Evolutionary conservation across 2,113 vertebrate species (phyloP), one percentile per base, ranked within the genome.

Genomic region (Scortum barcoo): DNA sequence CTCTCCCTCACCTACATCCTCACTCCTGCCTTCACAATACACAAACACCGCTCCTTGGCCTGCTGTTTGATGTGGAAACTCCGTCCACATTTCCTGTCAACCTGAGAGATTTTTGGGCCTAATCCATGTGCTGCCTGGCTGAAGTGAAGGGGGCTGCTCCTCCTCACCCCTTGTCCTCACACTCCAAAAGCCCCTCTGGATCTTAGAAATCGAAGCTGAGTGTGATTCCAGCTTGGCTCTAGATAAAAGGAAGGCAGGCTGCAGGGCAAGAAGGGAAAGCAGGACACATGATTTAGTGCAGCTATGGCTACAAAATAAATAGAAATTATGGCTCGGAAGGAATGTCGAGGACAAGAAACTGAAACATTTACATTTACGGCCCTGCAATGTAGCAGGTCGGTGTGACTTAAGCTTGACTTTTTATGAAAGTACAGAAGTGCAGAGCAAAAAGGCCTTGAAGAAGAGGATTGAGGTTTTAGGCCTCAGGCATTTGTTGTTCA

Each of bases 51-150:
- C 62, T 81, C 75, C 77, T 81, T 78, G 51, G 71, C 50, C 71
- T 22, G 33, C 88, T 84, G 83, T 95, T 95, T 95, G 94, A 94
- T 92, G 89, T 94, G 87, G 78, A 91, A 91, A 87, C 80, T 79
- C 62, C 56, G 3, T 90, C 68, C 86, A 91, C 90, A 89, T 93
- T 91, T 91, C 84, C 91, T 91, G 91, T 89, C 80, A 92, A 44
- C 57, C 60, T 70, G 73, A 78, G 51, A 81, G 53, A 78, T 86
- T 81, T 88, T 76, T 84, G 83, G 83, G 76, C 65, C 73, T 24
- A 33, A 42, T 85, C 86, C 84, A 56, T 53, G 28, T 22, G 72
- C 79, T 72, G 76, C 68, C 2, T 76, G 71, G 61, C 70, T 20
- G 54, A 76, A 73, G 75, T 20, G 53, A 83, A 56, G n/a, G 58